Percentiles rank a stretch among this genome's conserved stretches.
phyloP scores from a whole-genome alignment of 2,888 invertebrate genomes.

The Spatulosminthurus flaviceps region DNA sequence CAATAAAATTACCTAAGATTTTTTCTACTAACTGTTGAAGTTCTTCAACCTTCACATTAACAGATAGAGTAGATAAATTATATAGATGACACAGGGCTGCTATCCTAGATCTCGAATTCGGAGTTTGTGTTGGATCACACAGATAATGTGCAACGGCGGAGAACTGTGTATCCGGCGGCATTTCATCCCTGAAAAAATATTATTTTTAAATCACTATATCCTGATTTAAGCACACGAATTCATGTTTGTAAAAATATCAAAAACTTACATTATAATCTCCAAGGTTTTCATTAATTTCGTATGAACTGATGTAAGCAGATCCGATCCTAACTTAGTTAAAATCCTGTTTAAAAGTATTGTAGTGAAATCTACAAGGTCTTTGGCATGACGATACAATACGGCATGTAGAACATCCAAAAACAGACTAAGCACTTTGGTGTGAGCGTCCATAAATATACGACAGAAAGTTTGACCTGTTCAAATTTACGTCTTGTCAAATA shows the following conservation, averaged over 20 bases:
- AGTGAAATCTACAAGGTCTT: slow-evolving; percentile 91
- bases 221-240: too few species aligned
- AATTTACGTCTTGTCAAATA: neutral
- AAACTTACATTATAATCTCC: slow-evolving; percentile 75
- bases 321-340: slow-evolving; percentile 89
- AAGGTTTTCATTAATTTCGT: slow-evolving; percentile 88
- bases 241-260: slow-evolving; percentile 1
- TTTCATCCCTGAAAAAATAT: slow-evolving; percentile 69
- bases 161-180: slow-evolving; percentile 72
- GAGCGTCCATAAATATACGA: slow-evolving; percentile 96
- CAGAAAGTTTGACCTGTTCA: slow-evolving; percentile 63
- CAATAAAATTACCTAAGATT: slow-evolving; percentile 56
- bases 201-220: neutral
- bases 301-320: slow-evolving; percentile 90
- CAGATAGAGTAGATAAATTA: slow-evolving; percentile 57
- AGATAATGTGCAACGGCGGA: slow-evolving; percentile 77
- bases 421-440: slow-evolving; percentile 91
- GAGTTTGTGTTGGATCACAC: slow-evolving; percentile 91
- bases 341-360: slow-evolving; percentile 87
- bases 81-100: slow-evolving; percentile 68
- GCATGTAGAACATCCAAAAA: slow-evolving; percentile 94
- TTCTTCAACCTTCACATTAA: slow-evolving; percentile 60
- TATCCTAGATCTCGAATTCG: slow-evolving; percentile 74
- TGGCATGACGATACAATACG: slow-evolving; percentile 84
- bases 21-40: slow-evolving; percentile 60